A percentile compares a stretch with the other conserved stretches of the same genome.
These are phyloP conservation scores for Phortica magna DNA, from an alignment of 2,888 invertebrate genomes.

Conservation along the genomic window DNA sequence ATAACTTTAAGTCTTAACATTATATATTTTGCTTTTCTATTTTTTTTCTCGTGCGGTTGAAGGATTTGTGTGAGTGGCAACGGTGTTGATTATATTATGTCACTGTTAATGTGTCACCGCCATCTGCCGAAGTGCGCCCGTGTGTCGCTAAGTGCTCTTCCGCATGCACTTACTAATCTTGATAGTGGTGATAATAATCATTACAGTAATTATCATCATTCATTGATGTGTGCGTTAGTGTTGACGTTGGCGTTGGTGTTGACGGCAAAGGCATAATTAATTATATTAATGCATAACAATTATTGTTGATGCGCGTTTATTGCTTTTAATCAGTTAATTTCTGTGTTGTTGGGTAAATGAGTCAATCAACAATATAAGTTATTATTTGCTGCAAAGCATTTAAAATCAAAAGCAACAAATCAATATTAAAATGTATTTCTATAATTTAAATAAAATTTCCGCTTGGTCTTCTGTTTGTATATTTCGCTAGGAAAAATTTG, in stretches of 20 bases:
- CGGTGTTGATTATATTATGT: slow-evolving; percentile 37
- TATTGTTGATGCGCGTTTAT: slow-evolving; percentile 54
- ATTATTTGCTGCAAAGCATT: background rate
- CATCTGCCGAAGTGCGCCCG: background rate
- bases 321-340: no score
- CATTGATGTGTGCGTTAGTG: background rate
- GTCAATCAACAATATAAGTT: background rate
- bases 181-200: background rate
- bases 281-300: slow-evolving; percentile 69
- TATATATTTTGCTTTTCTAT: no score
- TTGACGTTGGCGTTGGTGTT: background rate
- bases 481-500: background rate
- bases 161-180: background rate
- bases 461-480: background rate
- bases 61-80: background rate
- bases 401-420: background rate
- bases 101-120: slow-evolving; percentile 27
- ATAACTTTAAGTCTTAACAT: background rate
- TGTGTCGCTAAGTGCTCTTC: background rate
- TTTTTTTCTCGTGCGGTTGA: no score
- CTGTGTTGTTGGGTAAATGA: no score
- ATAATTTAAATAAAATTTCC: background rate
- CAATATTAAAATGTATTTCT: background rate
- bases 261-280: slow-evolving; percentile 51
- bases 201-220: slow-evolving; percentile 2